Conservation (phyloP, 2,888 invertebrate genomes). For the Euzophera pinguis region DNA sequence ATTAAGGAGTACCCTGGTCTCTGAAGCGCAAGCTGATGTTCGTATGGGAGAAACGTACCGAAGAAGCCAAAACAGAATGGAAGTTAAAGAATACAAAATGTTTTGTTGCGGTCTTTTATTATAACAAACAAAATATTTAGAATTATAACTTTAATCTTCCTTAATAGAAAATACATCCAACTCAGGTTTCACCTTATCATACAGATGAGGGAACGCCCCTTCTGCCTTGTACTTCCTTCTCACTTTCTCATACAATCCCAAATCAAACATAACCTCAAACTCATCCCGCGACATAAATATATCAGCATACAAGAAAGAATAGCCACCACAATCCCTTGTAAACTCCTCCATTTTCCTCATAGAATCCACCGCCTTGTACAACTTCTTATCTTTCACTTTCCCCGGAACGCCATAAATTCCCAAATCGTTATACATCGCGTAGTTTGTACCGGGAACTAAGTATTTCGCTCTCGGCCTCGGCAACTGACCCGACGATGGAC, state of each 20-base stretch:
- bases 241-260: conserved; percentile 81
- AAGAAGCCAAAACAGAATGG: too few relatives aligned
- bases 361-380: conserved; percentile 82
- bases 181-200: conserved; percentile 84
- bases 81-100: too few relatives aligned
- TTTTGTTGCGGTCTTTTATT: too few relatives aligned
- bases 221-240: conserved; percentile 79
- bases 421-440: conserved; percentile 85
- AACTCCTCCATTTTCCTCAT: conserved; percentile 86
- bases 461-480: conserved; percentile 77
- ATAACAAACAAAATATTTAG: too few relatives aligned
- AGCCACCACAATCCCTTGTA: conserved; percentile 83
- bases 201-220: conserved; percentile 82
- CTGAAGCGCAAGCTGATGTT: too few relatives aligned
- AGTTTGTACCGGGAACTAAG: conserved; percentile 82
- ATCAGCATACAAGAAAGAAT: conserved; percentile 85
- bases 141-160: conserved; percentile 36
- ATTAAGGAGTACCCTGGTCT: too few relatives aligned
- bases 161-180: conserved; percentile 82
- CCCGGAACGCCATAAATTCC: conserved; percentile 86
- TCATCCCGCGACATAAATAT: conserved; percentile 83
- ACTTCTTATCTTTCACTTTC: conserved; percentile 78
- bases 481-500: conserved; percentile 79
- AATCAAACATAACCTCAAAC: conserved; percentile 84
- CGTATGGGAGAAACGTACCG: too few relatives aligned